phyloP scores from a whole-genome alignment of 30 jellyfish, hydroid and myxozoan genomes.

The Sanderia malayensis region DNA sequence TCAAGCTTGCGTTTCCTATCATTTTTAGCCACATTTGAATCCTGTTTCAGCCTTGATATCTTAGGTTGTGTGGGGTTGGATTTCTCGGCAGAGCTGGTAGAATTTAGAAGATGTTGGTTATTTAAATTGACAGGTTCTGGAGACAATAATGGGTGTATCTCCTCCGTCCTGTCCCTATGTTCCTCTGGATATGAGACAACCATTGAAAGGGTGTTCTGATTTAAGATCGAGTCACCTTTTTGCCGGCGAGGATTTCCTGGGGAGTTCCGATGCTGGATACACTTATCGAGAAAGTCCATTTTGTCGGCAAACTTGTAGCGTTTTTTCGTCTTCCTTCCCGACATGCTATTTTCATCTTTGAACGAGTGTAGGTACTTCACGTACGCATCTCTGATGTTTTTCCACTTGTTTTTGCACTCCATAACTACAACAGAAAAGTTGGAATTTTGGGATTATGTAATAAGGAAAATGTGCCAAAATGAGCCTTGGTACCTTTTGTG shows the following conservation, averaged over 20 bases:
- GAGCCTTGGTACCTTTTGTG: too few relatives aligned
- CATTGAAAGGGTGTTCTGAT: slow-evolving; percentile 57
- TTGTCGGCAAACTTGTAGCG: slow-evolving; percentile 65
- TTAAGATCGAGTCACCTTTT: slow-evolving; percentile 32
- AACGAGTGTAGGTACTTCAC: slow-evolving; percentile 56
- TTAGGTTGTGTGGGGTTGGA: neutral
- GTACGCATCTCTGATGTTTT: slow-evolving; percentile 69
- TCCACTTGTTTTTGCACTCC: slow-evolving; percentile 74
- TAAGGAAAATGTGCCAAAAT: too few relatives aligned
- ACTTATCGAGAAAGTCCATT: slow-evolving; percentile 49
- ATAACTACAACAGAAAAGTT: slow-evolving; percentile 19
- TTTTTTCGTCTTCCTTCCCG: slow-evolving; percentile 44
- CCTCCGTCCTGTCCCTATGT: neutral
- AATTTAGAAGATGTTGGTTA: neutral
- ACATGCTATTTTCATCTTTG: slow-evolving; percentile 18
- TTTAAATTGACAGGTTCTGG: neutral
- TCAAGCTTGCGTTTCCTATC: slow-evolving; percentile 42
- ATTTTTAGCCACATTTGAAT: slow-evolving; percentile 5
- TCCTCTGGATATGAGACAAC: slow-evolving; percentile 40
- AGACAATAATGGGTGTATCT: neutral
- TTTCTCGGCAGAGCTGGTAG: slow-evolving; percentile 2
- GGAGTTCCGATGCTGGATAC: slow-evolving; percentile 61
- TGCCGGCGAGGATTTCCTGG: slow-evolving; percentile 36
- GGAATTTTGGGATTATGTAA: too few relatives aligned
- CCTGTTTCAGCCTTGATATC: neutral